Evolutionary conservation across 2,113 vertebrate species (phyloP).

Genomic region (Raja brachyura): DNA sequence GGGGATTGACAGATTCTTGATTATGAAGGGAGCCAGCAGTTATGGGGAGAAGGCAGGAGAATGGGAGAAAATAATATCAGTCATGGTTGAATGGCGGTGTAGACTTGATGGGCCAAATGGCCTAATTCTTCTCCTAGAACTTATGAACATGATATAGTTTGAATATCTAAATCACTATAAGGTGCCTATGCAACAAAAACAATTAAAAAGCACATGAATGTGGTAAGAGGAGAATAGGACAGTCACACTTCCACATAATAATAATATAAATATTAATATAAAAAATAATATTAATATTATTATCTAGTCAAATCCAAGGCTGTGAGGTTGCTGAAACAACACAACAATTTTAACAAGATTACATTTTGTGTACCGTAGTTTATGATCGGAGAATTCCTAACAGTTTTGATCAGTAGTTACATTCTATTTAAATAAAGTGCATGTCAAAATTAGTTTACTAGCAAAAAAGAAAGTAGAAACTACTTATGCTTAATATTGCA

Average conservation of each 20-base stretch:
- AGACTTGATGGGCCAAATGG: too few relatives aligned
- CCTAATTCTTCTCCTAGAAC: too few relatives aligned
- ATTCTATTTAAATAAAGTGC: not conserved
- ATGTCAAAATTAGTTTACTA: too few relatives aligned
- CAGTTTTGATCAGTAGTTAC: not conserved
- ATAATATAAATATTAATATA: not conserved
- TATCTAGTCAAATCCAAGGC: not conserved
- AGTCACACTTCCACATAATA: not conserved
- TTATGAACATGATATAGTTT: too few relatives aligned
- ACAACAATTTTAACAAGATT: not conserved
- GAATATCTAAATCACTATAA: too few relatives aligned
- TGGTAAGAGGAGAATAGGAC: not conserved
- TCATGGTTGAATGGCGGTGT: too few relatives aligned
- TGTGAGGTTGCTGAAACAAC: not conserved
- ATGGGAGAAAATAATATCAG: too few relatives aligned
- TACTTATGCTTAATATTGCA: too few relatives aligned
- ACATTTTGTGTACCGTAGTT: not conserved
- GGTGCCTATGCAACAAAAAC: not conserved
- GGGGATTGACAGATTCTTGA: too few relatives aligned
- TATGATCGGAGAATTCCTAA: not conserved
- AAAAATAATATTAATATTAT: not conserved
- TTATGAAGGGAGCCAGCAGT: too few relatives aligned
- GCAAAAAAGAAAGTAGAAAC: too few relatives aligned
- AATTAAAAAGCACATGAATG: not conserved
- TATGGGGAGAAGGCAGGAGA: too few relatives aligned